Base-by-base conservation (phyloP, 2,113 vertebrate species). In the Equus przewalskii region DNA sequence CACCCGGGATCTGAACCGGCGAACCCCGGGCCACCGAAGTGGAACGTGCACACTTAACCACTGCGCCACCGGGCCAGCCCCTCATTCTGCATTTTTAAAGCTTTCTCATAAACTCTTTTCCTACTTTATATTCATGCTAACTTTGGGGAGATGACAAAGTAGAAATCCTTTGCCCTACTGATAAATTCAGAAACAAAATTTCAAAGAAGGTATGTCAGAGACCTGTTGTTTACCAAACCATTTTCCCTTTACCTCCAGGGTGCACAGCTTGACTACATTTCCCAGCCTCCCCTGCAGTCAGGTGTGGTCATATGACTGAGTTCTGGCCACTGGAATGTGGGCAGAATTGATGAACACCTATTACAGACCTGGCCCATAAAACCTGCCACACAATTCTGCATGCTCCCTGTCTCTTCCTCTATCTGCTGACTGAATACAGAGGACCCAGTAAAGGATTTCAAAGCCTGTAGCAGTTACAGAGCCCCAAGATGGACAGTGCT, bases 191-290 rank as follows among this genome's bases (percentile, higher is more conserved):
- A 85, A 96, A 86, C 41, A 85, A 75, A 93, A 79, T 64, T 93
- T 76, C 51, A 80, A 72, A 90, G 60, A 84, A 83, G 33, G 30
- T 81, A 18, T 67, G 24, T 54, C 19, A 73, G 46, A 90, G 80
- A 90, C 7, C 36, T 49, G 69, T 33, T 91, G 30, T 81, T 96
- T 93, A 89, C 65, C 6, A 93, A 91, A 65, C 10, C 65, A 72
- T 56, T 97, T 97, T 91, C 51, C 41, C 91, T 91, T 97, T 24
- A 70, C 51, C 18, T 81, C 24, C 58, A 65, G 19, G 46, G 18
- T 15, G 0, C 80, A 76, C 22, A 73, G 46, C 46, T 87, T 80
- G 67, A 78, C 91, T 94, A 72, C 73, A 82, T 84, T 96, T 81
- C 89, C 76, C 89, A 78, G 79, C 54, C 44, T 94, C 9, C 13